Conservation (phyloP, 2,797 vertebrate genomes). For the Alectoris magna region DNA sequence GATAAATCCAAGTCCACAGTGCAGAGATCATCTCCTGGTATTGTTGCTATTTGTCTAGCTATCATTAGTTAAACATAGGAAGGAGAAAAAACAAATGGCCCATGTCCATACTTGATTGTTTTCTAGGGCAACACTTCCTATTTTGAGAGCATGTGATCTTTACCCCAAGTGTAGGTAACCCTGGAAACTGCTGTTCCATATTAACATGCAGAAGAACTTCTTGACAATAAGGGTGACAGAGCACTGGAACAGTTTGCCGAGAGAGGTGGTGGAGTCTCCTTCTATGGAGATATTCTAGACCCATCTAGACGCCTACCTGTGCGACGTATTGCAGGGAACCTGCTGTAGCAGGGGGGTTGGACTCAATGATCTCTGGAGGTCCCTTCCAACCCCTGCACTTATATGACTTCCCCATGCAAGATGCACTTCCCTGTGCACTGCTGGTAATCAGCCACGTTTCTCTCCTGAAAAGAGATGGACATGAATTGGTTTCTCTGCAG, state of each 20-base stretch:
- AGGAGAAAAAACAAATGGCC: background rate
- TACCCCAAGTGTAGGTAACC: background rate
- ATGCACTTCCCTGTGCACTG: rapidly evolving
- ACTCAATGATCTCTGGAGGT: no score
- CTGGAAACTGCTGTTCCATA: background rate
- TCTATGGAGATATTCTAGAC: no score
- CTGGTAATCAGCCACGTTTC: background rate
- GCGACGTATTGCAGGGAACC: no score
- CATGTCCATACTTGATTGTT: background rate
- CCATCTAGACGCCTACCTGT: no score
- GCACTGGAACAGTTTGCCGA: no score
- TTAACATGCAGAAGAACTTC: no score
- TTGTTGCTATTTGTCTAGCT: background rate
- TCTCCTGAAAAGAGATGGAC: background rate
- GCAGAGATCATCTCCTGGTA: background rate
- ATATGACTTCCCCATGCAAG: background rate
- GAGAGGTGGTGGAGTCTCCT: no score
- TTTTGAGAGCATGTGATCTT: background rate
- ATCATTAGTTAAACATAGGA: background rate
- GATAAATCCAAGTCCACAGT: background rate
- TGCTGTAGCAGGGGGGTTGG: no score
- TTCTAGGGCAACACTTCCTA: background rate
- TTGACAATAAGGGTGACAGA: no score
- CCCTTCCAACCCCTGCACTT: no score
- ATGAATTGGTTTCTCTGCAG: background rate